Evolutionary conservation across 1,140 invertebrate genomes (phyloP).

Genomic region (Pollicipes pollicipes): DNA sequence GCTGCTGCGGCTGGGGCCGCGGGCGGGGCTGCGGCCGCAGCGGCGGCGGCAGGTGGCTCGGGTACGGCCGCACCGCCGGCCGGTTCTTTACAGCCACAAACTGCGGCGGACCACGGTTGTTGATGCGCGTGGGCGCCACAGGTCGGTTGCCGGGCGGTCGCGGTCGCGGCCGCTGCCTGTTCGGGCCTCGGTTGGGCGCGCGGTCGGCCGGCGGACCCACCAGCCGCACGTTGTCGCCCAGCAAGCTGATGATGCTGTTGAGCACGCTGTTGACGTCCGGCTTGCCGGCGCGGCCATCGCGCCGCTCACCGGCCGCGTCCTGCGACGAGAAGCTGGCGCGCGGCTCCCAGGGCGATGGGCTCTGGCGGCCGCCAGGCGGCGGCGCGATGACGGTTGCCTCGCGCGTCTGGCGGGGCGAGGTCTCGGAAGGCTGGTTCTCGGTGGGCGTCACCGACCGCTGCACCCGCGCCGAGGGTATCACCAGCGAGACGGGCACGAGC

Average conservation of each 20-base stretch:
- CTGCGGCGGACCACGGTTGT: conserved; percentile 54
- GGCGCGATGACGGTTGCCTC: background rate
- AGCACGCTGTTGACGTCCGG: conserved; percentile 80
- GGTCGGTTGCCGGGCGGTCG: conserved; percentile 27
- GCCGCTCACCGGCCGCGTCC: background rate
- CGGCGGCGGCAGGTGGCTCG: conserved; percentile 49
- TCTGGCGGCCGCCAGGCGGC: too few species aligned
- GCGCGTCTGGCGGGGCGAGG: background rate
- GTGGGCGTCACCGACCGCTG: background rate
- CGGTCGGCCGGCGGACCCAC: conserved; percentile 16
- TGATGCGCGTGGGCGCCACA: conserved; percentile 42
- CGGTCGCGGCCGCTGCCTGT: conserved; percentile 27
- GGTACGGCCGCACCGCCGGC: conserved; percentile 52
- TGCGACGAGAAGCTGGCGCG: background rate
- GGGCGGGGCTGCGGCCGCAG: conserved; percentile 23
- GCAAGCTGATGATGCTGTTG: conserved; percentile 66
- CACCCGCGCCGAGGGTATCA: background rate
- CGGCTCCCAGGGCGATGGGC: background rate
- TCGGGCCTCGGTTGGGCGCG: conserved; percentile 7
- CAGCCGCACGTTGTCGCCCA: conserved; percentile 65
- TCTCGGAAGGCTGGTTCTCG: background rate
- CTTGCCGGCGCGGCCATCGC: conserved; percentile 23
- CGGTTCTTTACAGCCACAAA: conserved; percentile 27
- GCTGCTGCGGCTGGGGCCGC: conserved; percentile 9
- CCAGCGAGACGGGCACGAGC: background rate